These are phyloP conservation scores for Hyles lineata DNA, from an alignment of 2,888 invertebrate genomes.

Conservation along the genomic window DNA sequence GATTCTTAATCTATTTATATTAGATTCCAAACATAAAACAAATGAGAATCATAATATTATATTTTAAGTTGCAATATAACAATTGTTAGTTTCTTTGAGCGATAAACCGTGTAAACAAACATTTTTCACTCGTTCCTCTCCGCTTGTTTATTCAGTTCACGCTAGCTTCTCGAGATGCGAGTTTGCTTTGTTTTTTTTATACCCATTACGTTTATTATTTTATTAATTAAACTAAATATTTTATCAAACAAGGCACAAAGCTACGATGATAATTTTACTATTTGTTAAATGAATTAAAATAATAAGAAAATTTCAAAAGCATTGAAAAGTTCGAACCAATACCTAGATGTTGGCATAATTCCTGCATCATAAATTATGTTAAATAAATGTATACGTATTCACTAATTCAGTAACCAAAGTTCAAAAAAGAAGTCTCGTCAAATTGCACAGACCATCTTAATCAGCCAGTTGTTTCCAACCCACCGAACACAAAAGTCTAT, in stretches of 20 bases:
- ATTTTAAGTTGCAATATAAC: constrained; percentile 31
- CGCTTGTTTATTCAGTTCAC: constrained; percentile 27
- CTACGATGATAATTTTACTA: too few species aligned
- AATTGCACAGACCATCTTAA: background rate
- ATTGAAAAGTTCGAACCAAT: too few species aligned
- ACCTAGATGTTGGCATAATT: too few species aligned
- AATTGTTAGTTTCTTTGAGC: constrained; percentile 31
- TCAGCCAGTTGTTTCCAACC: background rate
- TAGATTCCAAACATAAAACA: constrained; percentile 38
- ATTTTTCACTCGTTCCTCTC: constrained; percentile 26
- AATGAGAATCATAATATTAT: constrained; percentile 19
- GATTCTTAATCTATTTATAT: constrained; percentile 3
- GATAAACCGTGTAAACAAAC: constrained; percentile 32
- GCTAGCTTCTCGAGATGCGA: background rate
- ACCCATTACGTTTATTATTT: background rate
- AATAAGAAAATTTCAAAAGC: too few species aligned
- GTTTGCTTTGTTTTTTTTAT: constrained; percentile 7
- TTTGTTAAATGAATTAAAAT: too few species aligned
- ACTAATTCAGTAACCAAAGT: too few species aligned
- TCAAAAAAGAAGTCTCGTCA: background rate
- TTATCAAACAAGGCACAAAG: background rate
- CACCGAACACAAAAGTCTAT: background rate
- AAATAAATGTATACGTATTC: too few species aligned
- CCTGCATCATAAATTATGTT: too few species aligned
- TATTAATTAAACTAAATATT: background rate